A percentile compares a stretch with the other conserved stretches of the same genome.
These are phyloP conservation scores for Eulithis testata DNA, from an alignment of 2,888 invertebrate species.

Conservation along the genomic window DNA sequence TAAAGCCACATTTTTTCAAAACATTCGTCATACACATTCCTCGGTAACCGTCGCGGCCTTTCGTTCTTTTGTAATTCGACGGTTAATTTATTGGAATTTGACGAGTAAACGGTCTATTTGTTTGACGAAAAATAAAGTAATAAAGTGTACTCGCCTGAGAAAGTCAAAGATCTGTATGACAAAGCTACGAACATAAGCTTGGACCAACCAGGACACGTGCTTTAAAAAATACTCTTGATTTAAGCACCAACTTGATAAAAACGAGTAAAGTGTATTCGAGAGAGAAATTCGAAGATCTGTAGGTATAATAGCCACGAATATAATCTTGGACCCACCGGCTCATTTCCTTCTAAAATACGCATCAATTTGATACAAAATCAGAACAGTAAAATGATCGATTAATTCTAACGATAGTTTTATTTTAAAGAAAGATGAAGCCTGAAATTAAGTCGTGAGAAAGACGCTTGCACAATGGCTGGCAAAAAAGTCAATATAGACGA, in stretches of 20 bases:
- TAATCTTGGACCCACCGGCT: no score
- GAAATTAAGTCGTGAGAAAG: constrained; percentile 14
- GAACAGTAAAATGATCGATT: not conserved
- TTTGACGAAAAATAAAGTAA: not conserved
- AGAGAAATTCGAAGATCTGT: no score
- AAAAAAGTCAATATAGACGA: constrained; percentile 9
- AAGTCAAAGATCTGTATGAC: no score
- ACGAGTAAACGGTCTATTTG: constrained; percentile 11
- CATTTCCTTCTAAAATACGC: no score
- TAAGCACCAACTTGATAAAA: no score
- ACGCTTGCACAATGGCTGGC: not conserved
- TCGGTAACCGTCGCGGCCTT: constrained; percentile 22
- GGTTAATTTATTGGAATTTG: constrained; percentile 25
- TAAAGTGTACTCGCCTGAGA: not conserved
- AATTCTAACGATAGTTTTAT: not conserved
- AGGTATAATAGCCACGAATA: no score
- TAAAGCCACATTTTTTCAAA: constrained; percentile 13
- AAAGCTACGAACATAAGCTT: no score
- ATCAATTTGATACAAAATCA: no score
- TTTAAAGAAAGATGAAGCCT: constrained; percentile 1
- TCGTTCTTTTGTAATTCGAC: constrained; percentile 30
- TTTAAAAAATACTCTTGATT: no score
- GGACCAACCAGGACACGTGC: no score
- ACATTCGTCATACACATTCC: constrained; percentile 39
- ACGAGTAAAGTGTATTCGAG: no score